A percentile compares a stretch with the other conserved stretches of the same genome.
Conservation (phyloP, 2,797 vertebrate species). For the Anguilla marmorata region DNA sequence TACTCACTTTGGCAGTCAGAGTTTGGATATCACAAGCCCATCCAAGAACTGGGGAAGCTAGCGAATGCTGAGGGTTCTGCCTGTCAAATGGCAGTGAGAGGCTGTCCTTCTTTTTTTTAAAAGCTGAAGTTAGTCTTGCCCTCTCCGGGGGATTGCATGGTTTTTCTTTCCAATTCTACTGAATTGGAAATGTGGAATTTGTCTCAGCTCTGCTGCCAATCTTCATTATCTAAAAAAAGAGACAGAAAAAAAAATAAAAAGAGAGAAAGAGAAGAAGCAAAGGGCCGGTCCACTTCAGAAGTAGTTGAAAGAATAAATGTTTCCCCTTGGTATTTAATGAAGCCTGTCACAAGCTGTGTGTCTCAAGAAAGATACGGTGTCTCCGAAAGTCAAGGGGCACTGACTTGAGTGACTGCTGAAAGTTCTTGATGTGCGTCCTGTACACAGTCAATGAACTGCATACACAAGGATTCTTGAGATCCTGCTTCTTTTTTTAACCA, state of each 20-base stretch:
- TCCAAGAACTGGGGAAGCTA: not conserved
- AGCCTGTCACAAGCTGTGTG: not conserved
- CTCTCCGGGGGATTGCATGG: constrained; percentile 43
- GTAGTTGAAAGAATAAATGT: constrained; percentile 7
- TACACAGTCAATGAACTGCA: not conserved
- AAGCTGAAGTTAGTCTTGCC: constrained; percentile 45
- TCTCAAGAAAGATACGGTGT: not conserved
- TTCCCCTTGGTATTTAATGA: not conserved
- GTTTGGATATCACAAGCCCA: not conserved
- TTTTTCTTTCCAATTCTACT: constrained; percentile 43
- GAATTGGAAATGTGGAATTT: constrained; percentile 37
- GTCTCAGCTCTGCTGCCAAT: constrained; percentile 44
- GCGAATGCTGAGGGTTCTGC: constrained; percentile 27
- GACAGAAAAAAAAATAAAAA: constrained; percentile 34
- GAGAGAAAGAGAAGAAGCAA: constrained; percentile 22
- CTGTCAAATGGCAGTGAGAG: constrained; percentile 44
- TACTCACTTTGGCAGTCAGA: not conserved
- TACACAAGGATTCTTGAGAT: not conserved
- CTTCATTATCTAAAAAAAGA: constrained; percentile 52
- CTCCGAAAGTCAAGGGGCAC: not conserved
- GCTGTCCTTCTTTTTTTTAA: constrained; percentile 35
- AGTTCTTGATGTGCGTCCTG: not conserved
- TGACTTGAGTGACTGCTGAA: not conserved
- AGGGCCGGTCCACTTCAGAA: not conserved
- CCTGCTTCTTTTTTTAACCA: not conserved